These are phyloP conservation scores for Microtus richardsoni DNA, from an alignment of 2,113 vertebrate species.

Conservation along the genomic window DNA sequence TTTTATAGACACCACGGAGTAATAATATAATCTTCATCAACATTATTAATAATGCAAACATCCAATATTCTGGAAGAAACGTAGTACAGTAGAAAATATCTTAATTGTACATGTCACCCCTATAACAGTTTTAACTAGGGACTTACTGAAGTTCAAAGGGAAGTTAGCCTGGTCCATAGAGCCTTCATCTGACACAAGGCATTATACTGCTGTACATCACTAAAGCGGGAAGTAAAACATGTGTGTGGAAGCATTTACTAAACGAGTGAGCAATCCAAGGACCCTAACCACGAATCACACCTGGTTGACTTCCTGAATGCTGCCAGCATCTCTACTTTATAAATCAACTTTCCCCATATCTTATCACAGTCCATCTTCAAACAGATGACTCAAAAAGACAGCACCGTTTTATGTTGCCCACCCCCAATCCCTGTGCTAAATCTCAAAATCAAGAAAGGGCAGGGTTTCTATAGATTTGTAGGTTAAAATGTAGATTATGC, in stretches of 20 bases:
- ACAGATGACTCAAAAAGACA: background rate
- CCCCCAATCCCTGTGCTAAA: background rate
- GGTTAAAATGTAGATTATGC: background rate
- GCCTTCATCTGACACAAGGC: background rate
- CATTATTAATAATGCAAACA: slow-evolving; percentile 5
- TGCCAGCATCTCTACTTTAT: background rate
- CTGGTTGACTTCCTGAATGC: slow-evolving; percentile 6
- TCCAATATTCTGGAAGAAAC: background rate
- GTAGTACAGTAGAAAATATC: background rate
- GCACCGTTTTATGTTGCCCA: background rate
- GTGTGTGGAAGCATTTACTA: slow-evolving; percentile 21
- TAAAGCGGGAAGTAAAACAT: slow-evolving; percentile 21
- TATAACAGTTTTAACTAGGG: background rate
- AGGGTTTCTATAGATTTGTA: background rate
- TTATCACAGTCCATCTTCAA: background rate
- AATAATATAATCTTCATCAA: background rate
- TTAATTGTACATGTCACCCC: background rate
- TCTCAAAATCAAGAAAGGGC: background rate
- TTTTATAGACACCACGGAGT: background rate
- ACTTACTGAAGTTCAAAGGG: background rate
- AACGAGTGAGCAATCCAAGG: background rate
- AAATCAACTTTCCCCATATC: background rate
- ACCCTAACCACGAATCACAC: background rate
- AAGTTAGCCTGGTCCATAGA: background rate
- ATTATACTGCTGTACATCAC: background rate